These are phyloP conservation scores for Periphyllus acericola DNA, from an alignment of 2,888 invertebrate species.

Conservation along the genomic window DNA sequence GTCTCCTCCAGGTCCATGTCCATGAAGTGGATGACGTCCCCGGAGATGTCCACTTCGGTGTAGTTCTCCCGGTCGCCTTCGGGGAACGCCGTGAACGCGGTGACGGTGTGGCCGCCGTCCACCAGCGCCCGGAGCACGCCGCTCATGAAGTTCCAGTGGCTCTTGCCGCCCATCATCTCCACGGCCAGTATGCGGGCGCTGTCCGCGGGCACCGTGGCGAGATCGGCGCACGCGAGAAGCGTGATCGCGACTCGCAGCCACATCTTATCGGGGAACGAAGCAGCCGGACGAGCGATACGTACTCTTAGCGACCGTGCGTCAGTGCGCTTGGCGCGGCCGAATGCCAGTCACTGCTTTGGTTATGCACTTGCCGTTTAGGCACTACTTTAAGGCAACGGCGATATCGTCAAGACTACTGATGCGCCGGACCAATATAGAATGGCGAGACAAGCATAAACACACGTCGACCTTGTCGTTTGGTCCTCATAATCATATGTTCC, in stretches of 20 bases:
- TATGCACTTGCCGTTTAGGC: too few relatives aligned
- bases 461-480: too few relatives aligned
- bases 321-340: too few relatives aligned
- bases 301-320: too few relatives aligned
- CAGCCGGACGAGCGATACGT: not conserved
- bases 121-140: constrained; percentile 64
- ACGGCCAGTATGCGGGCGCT: constrained; percentile 1
- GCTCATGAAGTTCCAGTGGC: constrained; percentile 65
- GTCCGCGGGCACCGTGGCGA: not conserved
- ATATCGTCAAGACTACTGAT: too few relatives aligned
- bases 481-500: too few relatives aligned
- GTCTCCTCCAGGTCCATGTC: not conserved
- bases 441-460: too few relatives aligned
- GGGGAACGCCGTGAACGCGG: constrained; percentile 64
- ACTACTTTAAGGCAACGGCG: too few relatives aligned
- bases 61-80: constrained; percentile 18
- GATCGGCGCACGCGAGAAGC: not conserved
- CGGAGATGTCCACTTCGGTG: constrained; percentile 45
- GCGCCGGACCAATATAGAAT: too few relatives aligned
- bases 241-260: not conserved
- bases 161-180: constrained; percentile 62
- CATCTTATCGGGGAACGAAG: not conserved
- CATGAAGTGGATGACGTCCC: too few relatives aligned
- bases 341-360: too few relatives aligned
- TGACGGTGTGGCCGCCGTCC: constrained; percentile 65